A percentile compares a stretch with the other conserved stretches of the same genome.
Conservation (phyloP, 2,113 vertebrate species). For the Protobothrops mucrosquamatus region DNA sequence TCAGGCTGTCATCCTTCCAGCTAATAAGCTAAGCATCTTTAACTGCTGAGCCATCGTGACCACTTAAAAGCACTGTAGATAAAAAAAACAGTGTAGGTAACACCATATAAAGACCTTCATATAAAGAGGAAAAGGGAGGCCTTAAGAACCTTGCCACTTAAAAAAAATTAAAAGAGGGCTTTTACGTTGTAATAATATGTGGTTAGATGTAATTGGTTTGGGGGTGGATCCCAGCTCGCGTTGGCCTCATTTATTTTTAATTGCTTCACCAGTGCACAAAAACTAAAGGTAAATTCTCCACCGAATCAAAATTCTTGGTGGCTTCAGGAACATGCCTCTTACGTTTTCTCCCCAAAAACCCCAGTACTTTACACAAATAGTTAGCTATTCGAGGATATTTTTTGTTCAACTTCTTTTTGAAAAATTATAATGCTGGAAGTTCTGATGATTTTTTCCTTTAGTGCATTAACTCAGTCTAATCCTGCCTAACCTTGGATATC, state of each 20-base stretch:
- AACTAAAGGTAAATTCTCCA: neutral
- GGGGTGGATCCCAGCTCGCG: neutral
- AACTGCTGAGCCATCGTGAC: neutral
- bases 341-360: neutral
- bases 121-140: neutral
- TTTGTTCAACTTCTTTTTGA: neutral
- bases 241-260: neutral
- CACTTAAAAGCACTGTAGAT: no score
- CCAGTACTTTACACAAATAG: neutral
- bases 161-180: neutral
- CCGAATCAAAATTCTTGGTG: neutral
- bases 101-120: neutral
- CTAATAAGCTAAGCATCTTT: neutral
- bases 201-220: neutral
- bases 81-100: no score
- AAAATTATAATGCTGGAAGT: neutral
- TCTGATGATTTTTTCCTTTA: neutral
- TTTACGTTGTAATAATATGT: neutral
- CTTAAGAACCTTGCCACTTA: neutral
- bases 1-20: neutral
- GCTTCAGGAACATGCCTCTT: neutral
- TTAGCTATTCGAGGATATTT: neutral
- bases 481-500: neutral
- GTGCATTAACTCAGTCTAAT: neutral
- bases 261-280: neutral